Conservation (phyloP, 2,113 vertebrate species). For the Psilopogon haemacephalus region DNA sequence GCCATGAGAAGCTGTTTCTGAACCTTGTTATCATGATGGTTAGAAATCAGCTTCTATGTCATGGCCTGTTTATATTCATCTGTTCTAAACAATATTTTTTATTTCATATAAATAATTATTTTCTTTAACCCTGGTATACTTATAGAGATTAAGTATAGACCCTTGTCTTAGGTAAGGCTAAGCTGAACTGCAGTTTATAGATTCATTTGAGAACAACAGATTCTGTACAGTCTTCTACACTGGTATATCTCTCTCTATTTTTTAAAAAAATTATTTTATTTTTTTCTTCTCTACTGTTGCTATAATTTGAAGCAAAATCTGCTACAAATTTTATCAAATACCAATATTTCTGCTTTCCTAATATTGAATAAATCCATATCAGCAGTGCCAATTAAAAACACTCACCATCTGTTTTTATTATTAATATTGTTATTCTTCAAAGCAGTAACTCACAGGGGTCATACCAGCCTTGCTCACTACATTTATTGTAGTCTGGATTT, state of each 20-base stretch:
- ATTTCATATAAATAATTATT: neutral
- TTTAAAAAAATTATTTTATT: neutral
- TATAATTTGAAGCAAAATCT: neutral
- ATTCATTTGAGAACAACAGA: neutral
- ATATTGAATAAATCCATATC: neutral
- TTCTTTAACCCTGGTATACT: neutral
- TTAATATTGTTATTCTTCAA: neutral
- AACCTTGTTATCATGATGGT: neutral
- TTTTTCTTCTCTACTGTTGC: neutral
- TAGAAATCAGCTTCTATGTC: neutral
- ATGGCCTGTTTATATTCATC: neutral
- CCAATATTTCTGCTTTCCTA: neutral
- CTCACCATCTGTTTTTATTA: neutral
- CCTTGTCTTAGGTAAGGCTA: neutral
- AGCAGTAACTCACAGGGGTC: neutral
- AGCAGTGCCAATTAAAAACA: neutral
- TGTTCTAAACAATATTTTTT: neutral
- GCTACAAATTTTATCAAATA: neutral
- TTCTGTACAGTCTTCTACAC: neutral
- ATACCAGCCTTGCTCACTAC: neutral
- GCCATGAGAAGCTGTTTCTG: neutral
- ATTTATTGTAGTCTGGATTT: too few relatives aligned
- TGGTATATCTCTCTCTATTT: neutral
- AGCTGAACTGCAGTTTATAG: neutral
- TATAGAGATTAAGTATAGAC: neutral